Evolutionary conservation across 2,113 vertebrate genomes (phyloP), one percentile per base, ranked within the genome.

Genomic region (Equus quagga): DNA sequence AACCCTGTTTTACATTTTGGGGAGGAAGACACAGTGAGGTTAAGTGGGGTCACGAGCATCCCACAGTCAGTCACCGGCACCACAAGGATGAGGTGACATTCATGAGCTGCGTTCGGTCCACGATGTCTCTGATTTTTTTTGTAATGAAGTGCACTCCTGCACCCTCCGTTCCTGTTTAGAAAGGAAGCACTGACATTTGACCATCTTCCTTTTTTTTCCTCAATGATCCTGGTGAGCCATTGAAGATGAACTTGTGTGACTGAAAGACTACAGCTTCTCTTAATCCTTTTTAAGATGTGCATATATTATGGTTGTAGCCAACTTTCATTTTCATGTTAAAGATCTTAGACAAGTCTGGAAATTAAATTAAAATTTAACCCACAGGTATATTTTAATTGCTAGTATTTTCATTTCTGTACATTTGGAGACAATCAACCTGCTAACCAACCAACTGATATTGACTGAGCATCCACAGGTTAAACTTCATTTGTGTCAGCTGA

Each of bases 291-390:
- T 92, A 95, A 93, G 44, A 92, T 89, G 49, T 92, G 69, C 56
- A 80, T 87, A 65, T 49, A 72, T 92, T 91, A 72, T 69, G 58
- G 49, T 72, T 60, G 21, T 91, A 79, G 89, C 28, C 64, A 89
- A 86, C 31, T 89, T 96, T 95, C 21, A 84, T 92, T 8, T 94
- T 92, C 96, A 67, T 91, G 15, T 82, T 93, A 91, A 93, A 92
- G 72, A 69, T 62, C 62, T 78, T 54, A 91, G 62, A 54, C 51
- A 64, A 60, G 44, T 85, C n/a, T 95, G 51, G 21, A 96, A 93
- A 69, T 94, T 95, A 97, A 93, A 96, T 91, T 62, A 89, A 76
- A 80, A 91, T 90, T 88, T 97, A 94, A 94, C 46, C 13, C 51
- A 26, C 72, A 44, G 19, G 5, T 85, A 46, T 87, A 93, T 85